These are phyloP conservation scores for Shargacucullia verbasci DNA, from an alignment of 2,888 invertebrate species.

Conservation along the genomic window DNA sequence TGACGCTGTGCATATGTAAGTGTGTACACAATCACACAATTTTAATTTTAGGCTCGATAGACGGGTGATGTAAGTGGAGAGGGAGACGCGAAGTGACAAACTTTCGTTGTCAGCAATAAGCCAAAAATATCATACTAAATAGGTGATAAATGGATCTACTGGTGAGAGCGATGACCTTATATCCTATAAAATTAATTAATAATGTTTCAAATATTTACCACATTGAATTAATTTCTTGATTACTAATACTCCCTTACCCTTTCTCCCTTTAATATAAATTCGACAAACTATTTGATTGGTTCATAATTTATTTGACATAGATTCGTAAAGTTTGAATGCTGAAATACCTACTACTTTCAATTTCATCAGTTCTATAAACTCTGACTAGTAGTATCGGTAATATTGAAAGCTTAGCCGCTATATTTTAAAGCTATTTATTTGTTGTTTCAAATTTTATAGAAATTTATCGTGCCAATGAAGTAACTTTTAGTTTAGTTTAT, in stretches of 20 bases:
- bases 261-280: conserved; percentile 30
- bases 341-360: conserved; percentile 39
- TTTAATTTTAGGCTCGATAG: too few relatives aligned
- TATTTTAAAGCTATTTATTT: conserved; percentile 8
- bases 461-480: neutral
- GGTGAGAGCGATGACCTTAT: too few relatives aligned
- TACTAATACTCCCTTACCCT: neutral
- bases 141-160: too few relatives aligned
- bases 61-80: too few relatives aligned
- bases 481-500: neutral
- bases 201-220: neutral
- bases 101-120: too few relatives aligned
- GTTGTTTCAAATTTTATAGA: conserved; percentile 3
- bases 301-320: conserved; percentile 41
- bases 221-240: conserved; percentile 1
- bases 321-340: conserved; percentile 26
- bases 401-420: conserved; percentile 16
- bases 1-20: too few relatives aligned
- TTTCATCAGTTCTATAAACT: conserved; percentile 53
- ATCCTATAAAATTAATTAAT: neutral
- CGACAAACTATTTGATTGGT: conserved; percentile 49
- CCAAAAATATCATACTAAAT: too few relatives aligned
- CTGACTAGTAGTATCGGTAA: conserved; percentile 44
- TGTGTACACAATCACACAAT: too few relatives aligned
- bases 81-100: too few relatives aligned